Evolutionary conservation across 2,888 invertebrate species (phyloP), one percentile per base, ranked within the genome.

Genomic region (Rotaria socialis): DNA sequence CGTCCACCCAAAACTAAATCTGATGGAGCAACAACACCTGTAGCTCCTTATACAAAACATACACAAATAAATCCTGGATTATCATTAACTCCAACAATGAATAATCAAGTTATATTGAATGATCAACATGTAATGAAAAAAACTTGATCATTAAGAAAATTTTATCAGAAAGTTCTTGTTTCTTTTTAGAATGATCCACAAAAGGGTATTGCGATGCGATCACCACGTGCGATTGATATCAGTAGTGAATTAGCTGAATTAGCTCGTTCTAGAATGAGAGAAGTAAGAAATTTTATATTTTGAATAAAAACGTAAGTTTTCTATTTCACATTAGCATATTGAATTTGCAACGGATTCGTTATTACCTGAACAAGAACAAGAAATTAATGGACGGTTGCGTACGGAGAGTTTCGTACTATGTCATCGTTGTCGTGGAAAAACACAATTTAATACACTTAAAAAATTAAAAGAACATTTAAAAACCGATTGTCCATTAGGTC

Each of bases 291-390:
- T n/a, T 27, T 27, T 27, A 67, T 14, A 14, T 14, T 35, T 10
- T 16, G 0, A 52, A 14, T 16, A 52, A 52, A 14, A 52, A 47
- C 7, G 11, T 3, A 3, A 41, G 5, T 35, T 41, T 7, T 8
- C 22, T 75, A 0, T 43, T 80, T 7, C 24, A 16, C 10, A 24
- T 47, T 80, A 80, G 80, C 80, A 80, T 47, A 80, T 80, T 47
- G 80, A 80, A 47, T 80, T 80, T 80, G 43, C 80, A 47, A 80
- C 80, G 3, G 80, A 80, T 80, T 80, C 80, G 0, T 47, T 80
- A 80, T 80, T 80, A n/a, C 80, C 80, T n/a, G 80, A 80, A 47
- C 80, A 80, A 80, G 80, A 80, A 24, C 80, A 80, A 80, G 80
- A 80, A 80, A 80, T 80, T 19, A 80, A 80, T 80, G 35, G 5